Conservation (phyloP, 2,888 invertebrate genomes). For the Prosopocoilus inquinatus region DNA sequence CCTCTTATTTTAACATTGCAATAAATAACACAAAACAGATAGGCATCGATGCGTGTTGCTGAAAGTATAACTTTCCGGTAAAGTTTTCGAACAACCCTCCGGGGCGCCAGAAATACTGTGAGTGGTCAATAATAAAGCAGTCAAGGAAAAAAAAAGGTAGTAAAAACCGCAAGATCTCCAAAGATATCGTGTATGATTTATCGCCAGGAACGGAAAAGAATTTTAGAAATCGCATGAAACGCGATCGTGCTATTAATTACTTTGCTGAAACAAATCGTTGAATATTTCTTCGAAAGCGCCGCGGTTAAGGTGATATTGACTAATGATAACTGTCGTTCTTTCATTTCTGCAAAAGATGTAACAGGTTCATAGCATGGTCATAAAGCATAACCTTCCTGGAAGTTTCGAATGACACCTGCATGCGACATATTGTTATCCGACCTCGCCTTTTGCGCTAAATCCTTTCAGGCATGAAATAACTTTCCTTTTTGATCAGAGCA, state of each 20-base stretch:
- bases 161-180: slow-evolving; percentile 8
- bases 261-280: slow-evolving; percentile 12
- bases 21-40: slow-evolving; percentile 23
- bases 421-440: slow-evolving; percentile 23
- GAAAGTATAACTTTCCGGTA: slow-evolving; percentile 22
- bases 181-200: slow-evolving; percentile 1
- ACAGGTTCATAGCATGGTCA: slow-evolving; percentile 15
- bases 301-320: slow-evolving; percentile 15
- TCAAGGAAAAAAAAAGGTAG: slow-evolving; percentile 17
- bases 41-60: slow-evolving; percentile 18
- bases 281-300: slow-evolving; percentile 14
- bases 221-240: background rate
- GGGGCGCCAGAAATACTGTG: slow-evolving; percentile 24
- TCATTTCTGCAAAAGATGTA: slow-evolving; percentile 18
- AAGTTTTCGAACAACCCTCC: slow-evolving; percentile 25
- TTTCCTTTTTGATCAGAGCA: slow-evolving; percentile 23
- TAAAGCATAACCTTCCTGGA: slow-evolving; percentile 25
- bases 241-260: slow-evolving; percentile 6
- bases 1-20: slow-evolving; percentile 27
- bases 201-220: background rate
- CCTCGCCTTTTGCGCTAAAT: slow-evolving; percentile 25
- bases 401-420: slow-evolving; percentile 21
- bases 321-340: slow-evolving; percentile 21
- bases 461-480: slow-evolving; percentile 24
- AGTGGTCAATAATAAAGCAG: slow-evolving; percentile 26